Evolutionary conservation across 1,140 invertebrate genomes (phyloP), one percentile per base, ranked within the genome.

Genomic region (Drosophila sulfurigaster): DNA sequence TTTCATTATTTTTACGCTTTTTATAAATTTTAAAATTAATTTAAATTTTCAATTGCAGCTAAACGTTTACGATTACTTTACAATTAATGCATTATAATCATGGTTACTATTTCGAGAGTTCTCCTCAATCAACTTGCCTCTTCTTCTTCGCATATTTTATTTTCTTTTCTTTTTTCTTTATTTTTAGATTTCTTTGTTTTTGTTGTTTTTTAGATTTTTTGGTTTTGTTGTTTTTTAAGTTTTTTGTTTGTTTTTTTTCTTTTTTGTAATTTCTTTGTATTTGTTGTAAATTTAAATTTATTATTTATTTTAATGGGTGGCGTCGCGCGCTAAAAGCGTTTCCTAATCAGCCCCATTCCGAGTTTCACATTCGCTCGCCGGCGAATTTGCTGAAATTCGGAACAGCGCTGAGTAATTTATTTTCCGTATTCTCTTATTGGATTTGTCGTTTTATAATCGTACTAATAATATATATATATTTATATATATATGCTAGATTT

Each of bases 1-100:
- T 35, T 45, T 7, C 38, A 69, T 79, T 73, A 46, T 16, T 57
- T 56, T 41, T 49, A 6, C 46, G 51, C 64, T 45, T 15, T 46
- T 65, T 59, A 45, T 66, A 73, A 60, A 13, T 66, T 51, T 60
- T 76, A 74, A 70, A 83, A 85, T 85, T 75, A 75, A 54, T 71
- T 85, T 81, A 74, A 71, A 65, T 76, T 86, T 78, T 87, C 74
- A 89, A 89, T 88, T 88, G 83, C 80, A 83, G 83, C 83, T 88
- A 88, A 88, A 88, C 72, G 56, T 69, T 75, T 71, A 52, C 48
- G 80, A 83, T 83, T 89, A 89, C 78, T 71, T 87, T 74, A 82
- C 76, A 82, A 80, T 75, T 63, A 46, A 54, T 85, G 68, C 63
- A 52, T 63, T 35, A 56, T 68, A 68, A 75, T 73, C 66, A 51